A percentile compares a stretch with the other conserved stretches of the same genome.
Conservation (phyloP, 1,140 invertebrate genomes). For the Lutraria rhynchaena region DNA sequence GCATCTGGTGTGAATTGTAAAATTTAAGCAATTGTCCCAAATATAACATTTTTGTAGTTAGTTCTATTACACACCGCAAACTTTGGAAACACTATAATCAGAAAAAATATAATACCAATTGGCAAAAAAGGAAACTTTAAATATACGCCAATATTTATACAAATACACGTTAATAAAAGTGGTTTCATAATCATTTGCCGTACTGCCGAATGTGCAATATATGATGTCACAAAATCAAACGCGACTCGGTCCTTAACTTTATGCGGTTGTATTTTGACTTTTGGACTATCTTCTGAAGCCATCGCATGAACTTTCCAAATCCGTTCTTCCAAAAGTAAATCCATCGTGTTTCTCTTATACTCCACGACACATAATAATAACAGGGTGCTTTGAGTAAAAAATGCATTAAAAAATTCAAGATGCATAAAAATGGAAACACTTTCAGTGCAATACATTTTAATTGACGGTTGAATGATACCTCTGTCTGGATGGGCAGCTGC, state of each 20-base stretch:
- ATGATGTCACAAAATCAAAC: constrained; percentile 35
- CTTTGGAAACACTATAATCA: constrained; percentile 52
- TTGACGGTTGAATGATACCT: constrained; percentile 76
- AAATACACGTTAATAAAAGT: constrained; percentile 34
- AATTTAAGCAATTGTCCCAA: constrained; percentile 45
- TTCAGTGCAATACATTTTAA: constrained; percentile 65
- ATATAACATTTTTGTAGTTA: constrained; percentile 35
- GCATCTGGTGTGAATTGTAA: constrained; percentile 61
- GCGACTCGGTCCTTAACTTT: background rate
- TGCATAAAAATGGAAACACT: constrained; percentile 55
- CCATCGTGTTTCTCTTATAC: background rate
- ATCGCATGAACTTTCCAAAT: background rate
- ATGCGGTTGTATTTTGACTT: background rate
- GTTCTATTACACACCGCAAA: constrained; percentile 43
- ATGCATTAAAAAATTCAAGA: background rate
- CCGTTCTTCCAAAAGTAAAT: constrained; percentile 4
- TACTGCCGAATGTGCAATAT: constrained; percentile 53
- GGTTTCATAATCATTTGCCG: constrained; percentile 62
- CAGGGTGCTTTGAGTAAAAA: background rate
- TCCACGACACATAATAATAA: constrained; percentile 24
- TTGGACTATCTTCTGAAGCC: background rate
- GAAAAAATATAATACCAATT: constrained; percentile 47
- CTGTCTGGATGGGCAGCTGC: constrained; percentile 72
- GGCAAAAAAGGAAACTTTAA: constrained; percentile 32
- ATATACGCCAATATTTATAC: constrained; percentile 36